Evolutionary conservation across 2,113 vertebrate species (phyloP).

Genomic region (Pygoscelis antarcticus): DNA sequence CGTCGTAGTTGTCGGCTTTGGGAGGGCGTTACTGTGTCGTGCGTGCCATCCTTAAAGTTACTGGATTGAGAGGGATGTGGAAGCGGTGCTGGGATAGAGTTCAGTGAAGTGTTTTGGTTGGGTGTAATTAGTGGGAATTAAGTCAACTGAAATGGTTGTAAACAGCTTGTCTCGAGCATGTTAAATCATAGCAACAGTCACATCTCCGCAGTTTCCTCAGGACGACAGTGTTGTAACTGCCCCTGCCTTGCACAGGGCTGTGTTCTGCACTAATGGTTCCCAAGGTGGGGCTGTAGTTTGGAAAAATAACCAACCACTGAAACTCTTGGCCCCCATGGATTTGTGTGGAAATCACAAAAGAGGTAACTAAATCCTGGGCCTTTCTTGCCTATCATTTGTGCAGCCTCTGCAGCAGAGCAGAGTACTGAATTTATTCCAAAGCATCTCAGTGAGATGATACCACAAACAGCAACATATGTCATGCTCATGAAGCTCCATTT

Average conservation of each 20-base stretch:
- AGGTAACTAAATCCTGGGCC: neutral
- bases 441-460: accelerated
- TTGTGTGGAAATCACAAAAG: neutral
- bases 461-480: neutral
- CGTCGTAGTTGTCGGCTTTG: accelerated
- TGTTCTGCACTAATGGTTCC: neutral
- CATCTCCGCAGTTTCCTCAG: accelerated
- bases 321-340: neutral
- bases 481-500: neutral
- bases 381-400: neutral
- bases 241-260: neutral
- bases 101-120: neutral
- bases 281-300: neutral
- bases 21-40: accelerated
- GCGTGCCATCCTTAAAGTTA: accelerated
- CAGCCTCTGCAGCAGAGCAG: neutral
- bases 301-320: neutral
- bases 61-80: accelerated
- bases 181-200: neutral
- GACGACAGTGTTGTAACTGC: accelerated
- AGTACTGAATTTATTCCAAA: neutral
- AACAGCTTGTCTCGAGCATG: neutral
- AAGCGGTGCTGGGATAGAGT: neutral
- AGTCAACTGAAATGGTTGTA: neutral
- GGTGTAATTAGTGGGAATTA: neutral